These are phyloP conservation scores for Helicoverpa armigera DNA, from an alignment of 1,140 invertebrate species.

Conservation along the genomic window DNA sequence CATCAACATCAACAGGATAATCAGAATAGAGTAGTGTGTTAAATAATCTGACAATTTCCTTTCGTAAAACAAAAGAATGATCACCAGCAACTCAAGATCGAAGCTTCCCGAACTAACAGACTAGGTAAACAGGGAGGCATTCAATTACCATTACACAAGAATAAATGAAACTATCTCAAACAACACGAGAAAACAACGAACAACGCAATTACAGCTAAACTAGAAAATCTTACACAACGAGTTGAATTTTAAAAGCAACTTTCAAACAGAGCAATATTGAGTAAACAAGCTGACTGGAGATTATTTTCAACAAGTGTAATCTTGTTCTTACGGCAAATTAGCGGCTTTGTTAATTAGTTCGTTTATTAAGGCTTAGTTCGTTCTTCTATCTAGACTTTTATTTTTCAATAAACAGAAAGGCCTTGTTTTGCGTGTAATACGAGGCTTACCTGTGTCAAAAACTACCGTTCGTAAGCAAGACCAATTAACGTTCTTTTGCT, in stretches of 20 bases:
- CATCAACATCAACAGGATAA: too few relatives aligned
- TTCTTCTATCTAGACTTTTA: not conserved
- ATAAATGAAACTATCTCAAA: slow-evolving; percentile 26
- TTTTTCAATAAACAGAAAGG: too few relatives aligned
- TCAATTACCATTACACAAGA: slow-evolving; percentile 15
- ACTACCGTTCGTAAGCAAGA: too few relatives aligned
- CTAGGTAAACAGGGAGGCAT: not conserved
- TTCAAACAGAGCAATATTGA: not conserved
- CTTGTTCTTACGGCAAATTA: slow-evolving; percentile 16
- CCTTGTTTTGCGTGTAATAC: too few relatives aligned
- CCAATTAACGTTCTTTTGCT: too few relatives aligned
- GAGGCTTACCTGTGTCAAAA: too few relatives aligned
- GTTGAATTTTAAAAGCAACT: slow-evolving; percentile 21
- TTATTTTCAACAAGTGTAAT: slow-evolving; percentile 8
- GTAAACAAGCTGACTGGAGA: not conserved
- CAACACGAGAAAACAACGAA: not conserved
- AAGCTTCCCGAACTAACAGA: not conserved
- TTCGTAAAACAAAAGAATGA: too few relatives aligned
- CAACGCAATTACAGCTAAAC: slow-evolving; percentile 18
- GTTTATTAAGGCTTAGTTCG: not conserved
- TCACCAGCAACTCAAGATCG: not conserved
- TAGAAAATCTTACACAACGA: slow-evolving; percentile 18
- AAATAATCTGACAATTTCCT: too few relatives aligned
- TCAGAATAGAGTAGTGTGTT: too few relatives aligned
- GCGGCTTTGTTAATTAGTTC: slow-evolving; percentile 12